phyloP scores from a whole-genome alignment of 2,113 vertebrate genomes.

The Mesocricetus auratus region DNA sequence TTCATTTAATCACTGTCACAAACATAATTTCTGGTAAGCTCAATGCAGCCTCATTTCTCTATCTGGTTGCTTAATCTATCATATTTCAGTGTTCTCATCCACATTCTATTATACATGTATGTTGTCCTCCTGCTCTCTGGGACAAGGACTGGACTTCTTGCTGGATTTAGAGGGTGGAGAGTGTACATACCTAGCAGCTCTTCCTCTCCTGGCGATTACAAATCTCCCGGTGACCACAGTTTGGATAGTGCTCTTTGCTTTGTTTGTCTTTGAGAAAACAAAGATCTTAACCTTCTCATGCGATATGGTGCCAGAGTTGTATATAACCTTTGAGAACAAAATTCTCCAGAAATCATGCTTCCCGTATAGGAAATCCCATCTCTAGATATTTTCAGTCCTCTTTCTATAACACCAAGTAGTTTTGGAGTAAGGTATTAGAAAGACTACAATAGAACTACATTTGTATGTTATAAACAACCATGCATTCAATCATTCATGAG shows the following conservation, averaged over 20 bases:
- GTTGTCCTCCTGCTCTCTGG: not conserved
- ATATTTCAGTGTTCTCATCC: not conserved
- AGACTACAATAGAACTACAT: not conserved
- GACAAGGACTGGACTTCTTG: conserved; percentile 19
- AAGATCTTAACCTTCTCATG: conserved; percentile 67
- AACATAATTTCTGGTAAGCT: not conserved
- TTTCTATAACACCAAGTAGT: conserved; percentile 35
- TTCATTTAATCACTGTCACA: not conserved
- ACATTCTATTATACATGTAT: not conserved
- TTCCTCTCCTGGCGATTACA: conserved; percentile 65
- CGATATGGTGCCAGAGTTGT: conserved; percentile 62
- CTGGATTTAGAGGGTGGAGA: not conserved
- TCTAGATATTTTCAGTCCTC: conserved; percentile 61
- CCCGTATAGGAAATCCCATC: conserved; percentile 31
- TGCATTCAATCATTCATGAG: not conserved
- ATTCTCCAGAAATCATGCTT: conserved; percentile 71
- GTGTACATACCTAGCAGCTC: conserved; percentile 60
- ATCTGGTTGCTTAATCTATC: not conserved
- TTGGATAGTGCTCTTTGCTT: conserved; percentile 1
- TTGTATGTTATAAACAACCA: not conserved
- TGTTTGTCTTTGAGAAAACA: conserved; percentile 73
- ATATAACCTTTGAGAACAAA: conserved; percentile 67
- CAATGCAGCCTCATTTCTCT: not conserved
- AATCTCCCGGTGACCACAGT: conserved; percentile 24
- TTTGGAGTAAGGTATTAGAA: conserved; percentile 14